Percentiles rank a stretch among this genome's conserved stretches.
Evolutionary conservation across 2,888 invertebrate species (phyloP).

Genomic region (Alviniconcha strummeri): DNA sequence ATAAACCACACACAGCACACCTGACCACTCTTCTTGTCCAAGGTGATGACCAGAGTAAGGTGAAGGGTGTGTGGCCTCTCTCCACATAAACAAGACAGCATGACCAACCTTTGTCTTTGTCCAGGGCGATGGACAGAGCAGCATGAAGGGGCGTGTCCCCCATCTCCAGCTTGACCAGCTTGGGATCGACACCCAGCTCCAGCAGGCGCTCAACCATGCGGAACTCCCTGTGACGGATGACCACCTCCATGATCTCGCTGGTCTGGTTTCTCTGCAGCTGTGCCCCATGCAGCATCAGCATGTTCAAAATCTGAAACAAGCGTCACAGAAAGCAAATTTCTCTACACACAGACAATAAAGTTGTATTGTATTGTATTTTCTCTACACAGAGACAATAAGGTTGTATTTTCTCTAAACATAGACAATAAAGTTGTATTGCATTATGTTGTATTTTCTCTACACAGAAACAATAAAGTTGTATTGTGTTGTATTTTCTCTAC

Average conservation of each 20-base stretch:
- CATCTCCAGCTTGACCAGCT: slow-evolving; percentile 42
- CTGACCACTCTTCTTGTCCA: slow-evolving; percentile 14
- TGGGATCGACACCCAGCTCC: slow-evolving; percentile 50
- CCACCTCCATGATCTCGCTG: slow-evolving; percentile 28
- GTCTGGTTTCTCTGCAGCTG: slow-evolving; percentile 10
- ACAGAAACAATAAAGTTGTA: no score
- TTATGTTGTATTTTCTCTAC: no score
- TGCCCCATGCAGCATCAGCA: slow-evolving; percentile 35
- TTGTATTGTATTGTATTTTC: no score
- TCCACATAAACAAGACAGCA: no score
- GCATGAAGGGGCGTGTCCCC: slow-evolving; percentile 65
- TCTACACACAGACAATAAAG: no score
- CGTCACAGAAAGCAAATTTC: background rate
- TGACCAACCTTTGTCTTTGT: slow-evolving; percentile 54
- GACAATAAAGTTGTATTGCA: no score
- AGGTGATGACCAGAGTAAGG: no score
- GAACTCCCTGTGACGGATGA: slow-evolving; percentile 31
- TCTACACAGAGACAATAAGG: no score
- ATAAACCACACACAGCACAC: no score
- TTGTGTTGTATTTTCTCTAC: no score
- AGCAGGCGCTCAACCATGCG: slow-evolving; percentile 50
- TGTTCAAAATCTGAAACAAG: slow-evolving; percentile 27
- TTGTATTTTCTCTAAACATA: no score
- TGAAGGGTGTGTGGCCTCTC: no score
- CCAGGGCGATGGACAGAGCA: slow-evolving; percentile 54